Evolutionary conservation across 2,113 vertebrate genomes (phyloP).

Genomic region (Silurus meridionalis): DNA sequence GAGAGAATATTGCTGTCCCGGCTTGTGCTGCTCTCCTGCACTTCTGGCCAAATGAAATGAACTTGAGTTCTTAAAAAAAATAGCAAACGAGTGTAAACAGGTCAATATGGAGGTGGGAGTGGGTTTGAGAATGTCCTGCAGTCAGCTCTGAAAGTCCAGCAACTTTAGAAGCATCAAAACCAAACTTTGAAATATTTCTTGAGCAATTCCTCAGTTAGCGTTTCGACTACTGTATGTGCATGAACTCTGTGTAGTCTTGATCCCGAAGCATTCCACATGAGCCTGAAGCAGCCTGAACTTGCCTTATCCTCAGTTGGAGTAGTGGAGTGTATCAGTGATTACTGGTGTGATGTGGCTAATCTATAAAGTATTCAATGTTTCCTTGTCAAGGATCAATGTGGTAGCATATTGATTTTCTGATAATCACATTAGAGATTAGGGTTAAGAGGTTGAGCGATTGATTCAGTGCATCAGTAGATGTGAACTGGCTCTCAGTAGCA

Average conservation of each 20-base stretch:
- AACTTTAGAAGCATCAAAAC: background rate
- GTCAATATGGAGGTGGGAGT: background rate
- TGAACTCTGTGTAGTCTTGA: background rate
- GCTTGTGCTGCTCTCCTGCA: background rate
- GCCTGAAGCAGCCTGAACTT: constrained; percentile 1
- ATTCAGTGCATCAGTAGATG: constrained; percentile 29
- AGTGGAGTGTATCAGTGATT: background rate
- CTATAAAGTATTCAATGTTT: constrained; percentile 37
- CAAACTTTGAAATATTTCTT: background rate
- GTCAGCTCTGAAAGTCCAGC: background rate
- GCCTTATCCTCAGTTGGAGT: background rate
- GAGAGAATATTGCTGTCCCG: background rate
- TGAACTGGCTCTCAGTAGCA: constrained; percentile 9
- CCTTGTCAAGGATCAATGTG: constrained; percentile 30
- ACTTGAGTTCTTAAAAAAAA: background rate
- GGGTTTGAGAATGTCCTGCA: background rate
- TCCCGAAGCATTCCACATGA: background rate
- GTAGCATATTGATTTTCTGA: constrained; percentile 32
- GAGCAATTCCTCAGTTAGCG: background rate
- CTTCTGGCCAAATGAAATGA: background rate
- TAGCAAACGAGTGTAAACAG: background rate
- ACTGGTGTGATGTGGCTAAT: constrained; percentile 12
- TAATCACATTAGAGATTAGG: constrained; percentile 36
- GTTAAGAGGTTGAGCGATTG: constrained; percentile 38
- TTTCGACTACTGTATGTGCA: background rate